Conservation (phyloP, 2,797 vertebrate genomes). For the Glyptemys insculpta region DNA sequence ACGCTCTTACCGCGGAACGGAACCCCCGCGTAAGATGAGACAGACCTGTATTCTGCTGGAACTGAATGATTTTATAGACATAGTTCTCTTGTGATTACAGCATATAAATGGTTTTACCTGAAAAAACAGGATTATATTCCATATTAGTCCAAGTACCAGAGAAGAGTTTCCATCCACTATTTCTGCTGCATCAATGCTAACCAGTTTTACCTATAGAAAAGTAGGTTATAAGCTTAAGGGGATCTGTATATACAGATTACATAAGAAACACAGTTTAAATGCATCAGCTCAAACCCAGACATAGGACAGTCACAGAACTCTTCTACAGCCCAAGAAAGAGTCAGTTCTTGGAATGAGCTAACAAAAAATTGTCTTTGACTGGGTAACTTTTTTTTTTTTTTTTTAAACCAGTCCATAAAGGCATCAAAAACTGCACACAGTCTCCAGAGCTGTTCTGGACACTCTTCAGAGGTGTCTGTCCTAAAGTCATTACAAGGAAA, state of each 20-base stretch:
- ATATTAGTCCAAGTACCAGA: conserved; percentile 96
- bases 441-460: background rate
- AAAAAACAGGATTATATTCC: conserved; percentile 99
- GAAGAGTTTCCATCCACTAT: conserved; percentile 96
- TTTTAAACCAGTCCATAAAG: background rate
- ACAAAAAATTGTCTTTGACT: background rate
- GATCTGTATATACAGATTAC: background rate
- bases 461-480: background rate
- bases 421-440: background rate
- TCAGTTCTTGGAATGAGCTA: background rate
- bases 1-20: no score
- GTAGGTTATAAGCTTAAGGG: background rate
- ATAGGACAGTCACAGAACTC: background rate
- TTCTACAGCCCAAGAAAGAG: background rate
- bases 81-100: conserved; percentile 5
- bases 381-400: background rate
- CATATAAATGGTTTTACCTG: conserved; percentile 86
- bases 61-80: background rate
- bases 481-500: background rate
- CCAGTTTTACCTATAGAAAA: conserved; percentile 91
- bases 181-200: conserved; percentile 96
- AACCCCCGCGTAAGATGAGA: no score
- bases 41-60: background rate
- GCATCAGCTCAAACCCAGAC: background rate
- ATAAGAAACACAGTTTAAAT: background rate